A percentile compares a stretch with the other conserved stretches of the same genome.
phyloP scores from a whole-genome alignment of 92 coral and sea anemone species.

The Parazoanthus swiftii region DNA sequence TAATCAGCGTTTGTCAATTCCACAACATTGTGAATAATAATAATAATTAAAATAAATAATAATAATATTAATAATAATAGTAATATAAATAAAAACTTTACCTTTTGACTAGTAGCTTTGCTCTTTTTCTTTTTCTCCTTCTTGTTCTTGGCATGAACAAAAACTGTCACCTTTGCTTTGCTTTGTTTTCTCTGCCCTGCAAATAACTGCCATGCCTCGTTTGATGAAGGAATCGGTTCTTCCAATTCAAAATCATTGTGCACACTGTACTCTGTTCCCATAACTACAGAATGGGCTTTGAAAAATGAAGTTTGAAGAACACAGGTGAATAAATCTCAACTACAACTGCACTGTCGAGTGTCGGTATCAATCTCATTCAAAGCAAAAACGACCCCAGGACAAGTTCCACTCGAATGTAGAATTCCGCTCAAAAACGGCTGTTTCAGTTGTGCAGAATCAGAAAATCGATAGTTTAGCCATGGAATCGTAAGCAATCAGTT shows the following conservation, averaged over 20 bases:
- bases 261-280: slow-evolving; percentile 96
- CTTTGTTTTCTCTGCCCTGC: slow-evolving; percentile 74
- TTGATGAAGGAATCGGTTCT: slow-evolving; percentile 68
- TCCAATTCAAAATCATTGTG: slow-evolving; percentile 80
- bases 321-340: neutral
- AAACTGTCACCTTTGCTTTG: slow-evolving; percentile 75
- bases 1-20: too few species aligned
- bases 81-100: neutral
- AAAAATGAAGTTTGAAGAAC: neutral
- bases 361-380: too few species aligned
- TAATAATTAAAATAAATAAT: too few species aligned
- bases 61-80: too few species aligned
- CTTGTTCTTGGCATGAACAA: slow-evolving; percentile 76
- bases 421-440: neutral
- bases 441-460: neutral
- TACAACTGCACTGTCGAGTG: neutral
- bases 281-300: slow-evolving; percentile 9
- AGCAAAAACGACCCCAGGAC: too few species aligned
- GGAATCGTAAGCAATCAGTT: neutral
- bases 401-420: neutral
- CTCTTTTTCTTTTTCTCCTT: slow-evolving; percentile 56
- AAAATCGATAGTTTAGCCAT: neutral
- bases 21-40: too few species aligned
- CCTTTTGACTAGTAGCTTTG: slow-evolving; percentile 18
- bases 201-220: slow-evolving; percentile 72